Conservation (phyloP, 2,113 vertebrate genomes). For the Osmerus mordax region DNA sequence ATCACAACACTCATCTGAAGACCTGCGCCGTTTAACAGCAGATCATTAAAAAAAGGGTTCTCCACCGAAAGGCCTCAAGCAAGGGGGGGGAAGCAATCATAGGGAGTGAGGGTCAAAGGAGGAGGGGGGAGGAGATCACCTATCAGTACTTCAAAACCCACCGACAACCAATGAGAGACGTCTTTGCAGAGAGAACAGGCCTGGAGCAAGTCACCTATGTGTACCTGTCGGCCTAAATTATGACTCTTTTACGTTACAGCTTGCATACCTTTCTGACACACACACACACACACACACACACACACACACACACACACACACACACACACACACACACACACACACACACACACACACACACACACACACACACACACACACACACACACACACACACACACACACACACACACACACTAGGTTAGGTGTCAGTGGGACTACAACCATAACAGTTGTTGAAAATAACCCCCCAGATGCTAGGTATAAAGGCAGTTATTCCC, state of each 20-base stretch:
- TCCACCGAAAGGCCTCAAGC: not conserved
- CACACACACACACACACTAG: not conserved
- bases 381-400: slow-evolving; percentile 18
- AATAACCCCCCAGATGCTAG: no score
- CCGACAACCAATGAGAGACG: slow-evolving; percentile 30
- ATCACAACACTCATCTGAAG: not conserved
- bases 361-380: slow-evolving; percentile 23
- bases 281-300: not conserved
- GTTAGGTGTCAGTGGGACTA: not conserved
- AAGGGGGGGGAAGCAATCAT: not conserved
- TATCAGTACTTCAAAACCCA: slow-evolving; percentile 7
- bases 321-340: not conserved
- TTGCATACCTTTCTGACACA: slow-evolving; percentile 14
- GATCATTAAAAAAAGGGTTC: not conserved
- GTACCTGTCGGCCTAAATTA: slow-evolving; percentile 8
- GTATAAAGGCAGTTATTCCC: no score
- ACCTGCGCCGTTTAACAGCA: not conserved
- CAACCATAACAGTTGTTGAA: no score
- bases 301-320: not conserved
- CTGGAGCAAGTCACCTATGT: slow-evolving; percentile 20
- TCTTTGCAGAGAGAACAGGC: slow-evolving; percentile 28
- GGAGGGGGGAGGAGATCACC: not conserved
- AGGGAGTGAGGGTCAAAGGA: not conserved
- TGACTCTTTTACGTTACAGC: not conserved
- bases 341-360: slow-evolving; percentile 17